Evolutionary conservation across 2,113 vertebrate species (phyloP).

Genomic region (Brienomyrus brachyistius): DNA sequence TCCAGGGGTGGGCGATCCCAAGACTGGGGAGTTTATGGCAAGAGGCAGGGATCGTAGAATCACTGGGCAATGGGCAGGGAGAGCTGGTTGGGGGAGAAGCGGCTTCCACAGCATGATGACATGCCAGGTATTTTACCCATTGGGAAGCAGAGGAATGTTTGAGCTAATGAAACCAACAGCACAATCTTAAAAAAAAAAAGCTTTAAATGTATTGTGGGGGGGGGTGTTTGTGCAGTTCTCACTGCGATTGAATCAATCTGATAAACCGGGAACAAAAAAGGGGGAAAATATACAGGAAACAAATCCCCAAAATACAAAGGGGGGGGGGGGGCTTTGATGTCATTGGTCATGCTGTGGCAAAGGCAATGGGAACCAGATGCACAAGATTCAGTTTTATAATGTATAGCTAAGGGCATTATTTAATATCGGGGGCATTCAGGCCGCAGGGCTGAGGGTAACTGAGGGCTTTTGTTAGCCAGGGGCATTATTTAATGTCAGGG

Average conservation of each 20-base stretch:
- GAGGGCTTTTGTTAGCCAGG: not conserved
- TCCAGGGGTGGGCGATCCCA: not conserved
- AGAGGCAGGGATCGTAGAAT: not conserved
- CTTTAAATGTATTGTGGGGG: not conserved
- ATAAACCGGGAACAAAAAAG: not conserved
- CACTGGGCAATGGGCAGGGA: not conserved
- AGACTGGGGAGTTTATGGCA: not conserved
- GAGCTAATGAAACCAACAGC: not conserved
- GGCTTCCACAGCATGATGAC: not conserved
- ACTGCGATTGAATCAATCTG: not conserved
- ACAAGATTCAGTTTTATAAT: constrained; percentile 11
- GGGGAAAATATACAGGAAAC: constrained; percentile 3
- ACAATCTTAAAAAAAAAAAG: not conserved
- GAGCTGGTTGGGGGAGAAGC: not conserved
- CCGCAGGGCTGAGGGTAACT: not conserved
- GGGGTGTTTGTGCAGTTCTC: not conserved
- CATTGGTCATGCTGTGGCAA: not conserved
- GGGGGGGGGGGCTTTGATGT: not conserved
- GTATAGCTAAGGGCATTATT: not conserved
- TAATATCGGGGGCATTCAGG: not conserved
- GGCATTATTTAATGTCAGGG: not conserved
- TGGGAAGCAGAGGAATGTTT: not conserved
- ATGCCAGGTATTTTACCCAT: not conserved
- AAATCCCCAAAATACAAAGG: not conserved
- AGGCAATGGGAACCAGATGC: constrained; percentile 11